Evolutionary conservation across 2,113 vertebrate species (phyloP).

Genomic region (Pomatorhinus ruficollis): DNA sequence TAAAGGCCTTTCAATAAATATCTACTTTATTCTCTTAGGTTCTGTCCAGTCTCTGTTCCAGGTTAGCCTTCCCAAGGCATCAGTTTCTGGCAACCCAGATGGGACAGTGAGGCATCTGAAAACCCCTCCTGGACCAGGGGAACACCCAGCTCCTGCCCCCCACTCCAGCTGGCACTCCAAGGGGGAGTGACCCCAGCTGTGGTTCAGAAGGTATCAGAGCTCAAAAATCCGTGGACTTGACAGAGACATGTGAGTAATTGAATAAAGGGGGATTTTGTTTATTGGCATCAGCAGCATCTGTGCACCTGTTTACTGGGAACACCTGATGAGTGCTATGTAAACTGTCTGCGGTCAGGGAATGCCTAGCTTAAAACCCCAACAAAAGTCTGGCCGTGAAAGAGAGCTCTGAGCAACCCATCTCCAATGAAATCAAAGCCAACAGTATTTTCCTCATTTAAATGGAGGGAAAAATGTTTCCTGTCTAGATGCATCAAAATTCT

Average conservation of each 20-base stretch:
- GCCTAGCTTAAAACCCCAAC: neutral
- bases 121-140: neutral
- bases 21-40: neutral
- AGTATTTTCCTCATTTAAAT: neutral
- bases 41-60: neutral
- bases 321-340: neutral
- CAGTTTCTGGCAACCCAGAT: neutral
- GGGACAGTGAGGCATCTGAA: neutral
- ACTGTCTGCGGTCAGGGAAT: neutral
- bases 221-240: neutral
- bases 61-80: neutral
- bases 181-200: neutral
- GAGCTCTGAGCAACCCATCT: neutral
- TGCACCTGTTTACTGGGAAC: neutral
- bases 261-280: neutral
- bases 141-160: neutral
- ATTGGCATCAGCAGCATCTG: neutral
- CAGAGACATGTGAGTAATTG: neutral
- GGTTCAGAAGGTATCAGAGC: neutral
- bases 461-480: neutral
- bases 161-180: neutral
- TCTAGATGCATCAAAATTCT: neutral
- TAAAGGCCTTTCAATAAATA: neutral
- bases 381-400: neutral
- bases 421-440: neutral